Percentiles rank a stretch among this genome's conserved stretches.
Conservation (phyloP, 2,113 vertebrate species). For the Labeo rohita region DNA sequence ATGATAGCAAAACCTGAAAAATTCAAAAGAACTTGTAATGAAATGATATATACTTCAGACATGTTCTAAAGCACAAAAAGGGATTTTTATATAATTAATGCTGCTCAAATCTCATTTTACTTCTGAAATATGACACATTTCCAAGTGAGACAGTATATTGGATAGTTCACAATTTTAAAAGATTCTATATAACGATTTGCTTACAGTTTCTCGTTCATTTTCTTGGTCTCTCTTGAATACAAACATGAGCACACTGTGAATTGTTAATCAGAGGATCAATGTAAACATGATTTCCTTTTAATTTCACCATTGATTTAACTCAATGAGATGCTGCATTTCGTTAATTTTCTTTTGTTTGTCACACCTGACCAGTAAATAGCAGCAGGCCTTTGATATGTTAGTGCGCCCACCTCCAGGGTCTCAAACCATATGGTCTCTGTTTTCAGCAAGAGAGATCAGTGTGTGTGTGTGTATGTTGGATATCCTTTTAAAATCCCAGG, state of each 20-base stretch:
- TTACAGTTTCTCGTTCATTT: background rate
- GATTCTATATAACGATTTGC: background rate
- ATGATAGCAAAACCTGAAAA: background rate
- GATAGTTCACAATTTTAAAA: background rate
- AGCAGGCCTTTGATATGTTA: slow-evolving; percentile 41
- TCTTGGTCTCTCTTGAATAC: background rate
- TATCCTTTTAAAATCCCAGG: slow-evolving; percentile 35
- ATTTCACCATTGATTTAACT: slow-evolving; percentile 23
- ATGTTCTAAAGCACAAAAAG: background rate
- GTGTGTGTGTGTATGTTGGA: slow-evolving; percentile 5
- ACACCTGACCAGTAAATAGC: slow-evolving; percentile 26
- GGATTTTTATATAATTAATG: background rate
- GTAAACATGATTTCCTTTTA: slow-evolving; percentile 14
- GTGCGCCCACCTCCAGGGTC: slow-evolving; percentile 17
- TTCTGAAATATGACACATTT: background rate
- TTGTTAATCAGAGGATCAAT: background rate
- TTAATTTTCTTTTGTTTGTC: slow-evolving; percentile 34
- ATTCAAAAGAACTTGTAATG: background rate
- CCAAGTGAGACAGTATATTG: background rate
- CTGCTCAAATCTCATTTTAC: background rate
- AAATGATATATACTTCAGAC: background rate
- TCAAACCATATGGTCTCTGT: slow-evolving; percentile 24
- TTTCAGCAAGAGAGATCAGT: background rate
- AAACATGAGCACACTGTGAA: slow-evolving; percentile 4
- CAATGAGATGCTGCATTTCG: slow-evolving; percentile 6